phyloP scores from a whole-genome alignment of 2,888 invertebrate species.

The Tetranychus piercei region DNA sequence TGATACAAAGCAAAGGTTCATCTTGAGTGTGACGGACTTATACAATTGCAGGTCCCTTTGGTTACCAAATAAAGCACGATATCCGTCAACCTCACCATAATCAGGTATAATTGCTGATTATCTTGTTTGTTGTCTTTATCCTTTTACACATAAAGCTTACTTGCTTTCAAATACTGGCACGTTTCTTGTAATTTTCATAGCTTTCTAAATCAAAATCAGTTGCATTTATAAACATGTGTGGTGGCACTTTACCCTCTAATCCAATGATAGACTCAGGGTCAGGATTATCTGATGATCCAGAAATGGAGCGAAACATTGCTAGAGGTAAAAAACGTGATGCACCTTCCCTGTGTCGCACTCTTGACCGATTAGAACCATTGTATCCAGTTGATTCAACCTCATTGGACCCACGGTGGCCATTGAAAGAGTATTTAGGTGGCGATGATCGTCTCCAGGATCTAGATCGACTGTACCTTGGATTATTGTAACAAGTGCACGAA shows the following conservation, averaged over 20 bases:
- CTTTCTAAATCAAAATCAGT: slow-evolving; percentile 3
- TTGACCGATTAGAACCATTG: background rate
- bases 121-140: too few relatives aligned
- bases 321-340: background rate
- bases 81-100: background rate
- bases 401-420: background rate
- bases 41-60: background rate
- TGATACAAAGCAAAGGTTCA: too few relatives aligned
- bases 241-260: background rate
- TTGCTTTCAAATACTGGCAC: background rate
- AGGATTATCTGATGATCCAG: background rate
- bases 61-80: background rate
- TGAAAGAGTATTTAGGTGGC: background rate
- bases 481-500: slow-evolving; percentile 54
- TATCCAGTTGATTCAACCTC: background rate
- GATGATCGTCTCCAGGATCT: background rate
- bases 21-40: too few relatives aligned
- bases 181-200: background rate
- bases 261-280: slow-evolving; percentile 3
- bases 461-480: slow-evolving; percentile 5
- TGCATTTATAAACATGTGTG: background rate
- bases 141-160: background rate
- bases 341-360: background rate
- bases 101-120: background rate
- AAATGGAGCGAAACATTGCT: slow-evolving; percentile 7